Percentiles rank a stretch among this genome's conserved stretches.
Conservation (phyloP, 2,797 vertebrate genomes). For the Cyclopterus lumpus region DNA sequence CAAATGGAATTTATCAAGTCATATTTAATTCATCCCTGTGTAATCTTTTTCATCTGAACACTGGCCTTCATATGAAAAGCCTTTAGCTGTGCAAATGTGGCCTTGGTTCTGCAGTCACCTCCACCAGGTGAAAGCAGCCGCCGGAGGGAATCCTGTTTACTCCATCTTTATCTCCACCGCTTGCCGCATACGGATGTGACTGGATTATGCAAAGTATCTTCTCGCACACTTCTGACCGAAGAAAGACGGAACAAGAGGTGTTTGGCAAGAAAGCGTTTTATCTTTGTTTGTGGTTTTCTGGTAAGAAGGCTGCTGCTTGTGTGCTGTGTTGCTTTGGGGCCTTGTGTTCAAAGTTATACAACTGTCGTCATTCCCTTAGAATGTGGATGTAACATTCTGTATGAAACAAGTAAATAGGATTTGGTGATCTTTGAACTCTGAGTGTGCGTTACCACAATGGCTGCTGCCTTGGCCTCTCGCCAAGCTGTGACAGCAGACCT, state of each 20-base stretch:
- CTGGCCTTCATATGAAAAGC: conserved; percentile 29
- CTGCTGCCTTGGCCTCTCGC: conserved; percentile 1
- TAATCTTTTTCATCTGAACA: conserved; percentile 23
- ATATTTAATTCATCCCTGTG: conserved; percentile 58
- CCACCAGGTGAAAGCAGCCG: conserved; percentile 63
- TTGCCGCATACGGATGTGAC: conserved; percentile 8
- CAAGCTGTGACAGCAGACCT: conserved; percentile 33
- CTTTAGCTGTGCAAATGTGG: conserved; percentile 36
- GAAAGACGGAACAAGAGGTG: conserved; percentile 40
- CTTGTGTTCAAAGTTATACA: conserved; percentile 17
- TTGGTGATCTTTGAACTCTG: conserved; percentile 27
- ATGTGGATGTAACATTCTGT: conserved; percentile 7
- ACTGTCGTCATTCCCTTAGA: conserved; percentile 9
- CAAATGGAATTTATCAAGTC: conserved; percentile 56
- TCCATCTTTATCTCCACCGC: conserved; percentile 25
- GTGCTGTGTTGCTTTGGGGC: conserved; percentile 15
- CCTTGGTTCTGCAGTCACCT: conserved; percentile 47
- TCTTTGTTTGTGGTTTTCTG: conserved; percentile 44
- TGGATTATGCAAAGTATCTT: conserved; percentile 68
- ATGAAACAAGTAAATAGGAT: conserved; percentile 39
- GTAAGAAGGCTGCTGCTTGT: conserved; percentile 13
- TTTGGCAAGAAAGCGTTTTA: conserved; percentile 48
- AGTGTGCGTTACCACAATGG: neutral
- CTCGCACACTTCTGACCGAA: conserved; percentile 36
- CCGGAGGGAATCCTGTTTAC: conserved; percentile 55